phyloP scores from a whole-genome alignment of 2,888 invertebrate genomes.

The Tiphia femorata region DNA sequence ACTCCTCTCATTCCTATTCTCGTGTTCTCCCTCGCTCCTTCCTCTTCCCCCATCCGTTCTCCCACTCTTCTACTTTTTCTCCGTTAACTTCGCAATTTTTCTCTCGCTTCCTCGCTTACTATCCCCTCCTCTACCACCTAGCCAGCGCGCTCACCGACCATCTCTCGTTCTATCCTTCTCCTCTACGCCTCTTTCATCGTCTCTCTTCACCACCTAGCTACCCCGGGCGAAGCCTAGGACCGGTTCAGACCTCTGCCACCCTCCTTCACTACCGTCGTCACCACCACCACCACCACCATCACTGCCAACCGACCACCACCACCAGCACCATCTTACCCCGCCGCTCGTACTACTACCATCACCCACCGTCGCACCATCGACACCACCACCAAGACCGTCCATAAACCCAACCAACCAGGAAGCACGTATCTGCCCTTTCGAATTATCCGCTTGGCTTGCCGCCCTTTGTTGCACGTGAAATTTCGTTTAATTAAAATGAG shows the following conservation, averaged over 20 bases:
- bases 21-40: neutral
- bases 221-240: slow-evolving; percentile 50
- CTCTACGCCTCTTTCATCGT: slow-evolving; percentile 20
- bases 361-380: slow-evolving; percentile 27
- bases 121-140: too few relatives aligned
- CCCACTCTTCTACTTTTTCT: neutral
- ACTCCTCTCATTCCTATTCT: neutral
- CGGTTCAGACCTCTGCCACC: slow-evolving; percentile 40
- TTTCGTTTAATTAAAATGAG: slow-evolving; percentile 55
- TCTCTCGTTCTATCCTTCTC: slow-evolving; percentile 7
- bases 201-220: slow-evolving; percentile 49
- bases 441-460: slow-evolving; percentile 50
- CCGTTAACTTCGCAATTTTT: too few relatives aligned
- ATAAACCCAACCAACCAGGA: slow-evolving; percentile 50
- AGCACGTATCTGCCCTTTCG: slow-evolving; percentile 54
- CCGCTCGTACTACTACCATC: slow-evolving; percentile 33
- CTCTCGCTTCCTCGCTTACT: too few relatives aligned
- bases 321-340: slow-evolving; percentile 29
- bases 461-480: slow-evolving; percentile 52
- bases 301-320: slow-evolving; percentile 13
- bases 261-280: slow-evolving; percentile 35
- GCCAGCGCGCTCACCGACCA: too few relatives aligned
- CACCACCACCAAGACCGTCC: slow-evolving; percentile 26
- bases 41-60: neutral
- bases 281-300: slow-evolving; percentile 24